phyloP scores from a whole-genome alignment of 2,113 vertebrate species.

The Furnarius figulus region DNA sequence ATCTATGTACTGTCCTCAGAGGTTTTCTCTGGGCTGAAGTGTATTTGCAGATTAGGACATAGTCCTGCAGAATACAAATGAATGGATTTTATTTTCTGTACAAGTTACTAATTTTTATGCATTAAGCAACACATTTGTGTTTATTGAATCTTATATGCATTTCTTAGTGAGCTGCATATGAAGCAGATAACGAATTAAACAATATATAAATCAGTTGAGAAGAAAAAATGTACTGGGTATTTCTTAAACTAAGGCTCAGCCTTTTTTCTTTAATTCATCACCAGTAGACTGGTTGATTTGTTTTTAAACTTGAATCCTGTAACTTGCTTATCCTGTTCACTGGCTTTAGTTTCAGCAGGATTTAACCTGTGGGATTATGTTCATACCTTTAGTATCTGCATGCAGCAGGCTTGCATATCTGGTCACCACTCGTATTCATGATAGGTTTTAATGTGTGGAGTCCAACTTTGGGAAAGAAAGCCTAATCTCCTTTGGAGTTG shows the following conservation, averaged over 20 bases:
- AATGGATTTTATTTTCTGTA: slow-evolving; percentile 33
- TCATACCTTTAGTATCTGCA: background rate
- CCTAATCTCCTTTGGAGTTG: background rate
- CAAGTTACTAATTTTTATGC: background rate
- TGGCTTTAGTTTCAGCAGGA: background rate
- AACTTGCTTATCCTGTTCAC: background rate
- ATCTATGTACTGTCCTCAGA: background rate
- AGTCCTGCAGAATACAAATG: slow-evolving; percentile 21
- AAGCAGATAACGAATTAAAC: slow-evolving; percentile 34
- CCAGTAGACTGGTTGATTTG: background rate
- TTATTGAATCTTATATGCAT: background rate
- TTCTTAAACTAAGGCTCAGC: background rate
- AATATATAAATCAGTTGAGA: background rate
- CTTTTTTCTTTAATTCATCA: background rate
- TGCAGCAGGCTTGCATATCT: background rate
- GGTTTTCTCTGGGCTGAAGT: background rate
- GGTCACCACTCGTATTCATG: background rate
- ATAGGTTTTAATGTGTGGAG: background rate
- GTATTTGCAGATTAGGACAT: slow-evolving; percentile 19
- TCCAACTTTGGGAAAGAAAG: background rate
- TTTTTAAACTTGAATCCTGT: background rate
- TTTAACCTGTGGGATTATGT: background rate
- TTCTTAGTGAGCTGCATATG: slow-evolving; percentile 1
- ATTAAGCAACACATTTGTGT: background rate
- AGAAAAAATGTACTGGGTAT: background rate